Percentiles rank a stretch among this genome's conserved stretches.
phyloP scores from a whole-genome alignment of 2,888 invertebrate genomes.

The Rotaria macrura region DNA sequence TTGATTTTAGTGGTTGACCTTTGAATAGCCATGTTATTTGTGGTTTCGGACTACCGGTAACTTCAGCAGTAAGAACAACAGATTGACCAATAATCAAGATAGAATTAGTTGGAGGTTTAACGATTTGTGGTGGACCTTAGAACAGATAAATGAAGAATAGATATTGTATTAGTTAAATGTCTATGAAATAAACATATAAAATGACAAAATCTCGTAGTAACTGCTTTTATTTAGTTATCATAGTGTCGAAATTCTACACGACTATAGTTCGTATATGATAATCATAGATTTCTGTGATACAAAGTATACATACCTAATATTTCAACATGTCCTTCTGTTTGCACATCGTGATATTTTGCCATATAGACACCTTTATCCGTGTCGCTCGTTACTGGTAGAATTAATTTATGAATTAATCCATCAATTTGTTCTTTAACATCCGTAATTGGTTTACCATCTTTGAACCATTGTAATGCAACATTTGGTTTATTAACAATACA shows the following conservation, averaged over 20 bases:
- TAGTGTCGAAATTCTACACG: no score
- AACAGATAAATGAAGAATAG: not conserved
- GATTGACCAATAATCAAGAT: not conserved
- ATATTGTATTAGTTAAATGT: no score
- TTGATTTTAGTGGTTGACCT: constrained; percentile 23
- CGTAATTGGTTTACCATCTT: constrained; percentile 32
- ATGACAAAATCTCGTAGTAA: not conserved
- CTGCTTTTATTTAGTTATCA: no score
- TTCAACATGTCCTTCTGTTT: constrained; percentile 4
- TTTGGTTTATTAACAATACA: constrained; percentile 31
- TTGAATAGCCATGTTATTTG: constrained; percentile 27
- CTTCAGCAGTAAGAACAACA: constrained; percentile 25
- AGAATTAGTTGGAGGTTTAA: not conserved
- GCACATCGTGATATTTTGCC: constrained; percentile 21
- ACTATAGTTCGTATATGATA: no score
- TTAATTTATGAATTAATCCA: constrained; percentile 26
- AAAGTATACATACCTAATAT: not conserved
- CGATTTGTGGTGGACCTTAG: not conserved
- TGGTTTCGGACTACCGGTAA: constrained; percentile 10
- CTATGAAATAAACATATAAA: not conserved
- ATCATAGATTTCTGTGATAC: no score
- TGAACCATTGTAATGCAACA: constrained; percentile 27
- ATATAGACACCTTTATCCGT: constrained; percentile 24
- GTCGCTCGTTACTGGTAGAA: constrained; percentile 14
- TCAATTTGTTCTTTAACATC: constrained; percentile 19